These are phyloP conservation scores for Agrotis puta DNA, from an alignment of 2,888 invertebrate species.

Conservation along the genomic window DNA sequence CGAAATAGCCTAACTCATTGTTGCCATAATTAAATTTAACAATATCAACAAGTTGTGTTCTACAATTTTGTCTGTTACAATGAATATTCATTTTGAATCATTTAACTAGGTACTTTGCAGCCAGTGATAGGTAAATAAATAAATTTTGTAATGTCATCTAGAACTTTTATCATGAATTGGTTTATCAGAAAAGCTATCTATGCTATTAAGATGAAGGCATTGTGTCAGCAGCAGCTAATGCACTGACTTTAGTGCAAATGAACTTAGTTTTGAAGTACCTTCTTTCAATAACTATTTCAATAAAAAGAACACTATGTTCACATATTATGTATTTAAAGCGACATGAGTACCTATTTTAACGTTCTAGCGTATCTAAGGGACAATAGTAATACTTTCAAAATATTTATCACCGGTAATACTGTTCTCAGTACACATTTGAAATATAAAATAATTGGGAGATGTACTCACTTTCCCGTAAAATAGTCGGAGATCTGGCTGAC, in stretches of 20 bases:
- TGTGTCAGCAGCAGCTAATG: neutral
- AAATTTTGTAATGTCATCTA: constrained; percentile 19
- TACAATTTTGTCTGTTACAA: neutral
- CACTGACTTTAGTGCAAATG: constrained; percentile 3
- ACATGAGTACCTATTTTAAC: neutral
- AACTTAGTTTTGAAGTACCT: neutral
- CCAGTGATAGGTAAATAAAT: constrained; percentile 12
- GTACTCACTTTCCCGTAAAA: constrained; percentile 87
- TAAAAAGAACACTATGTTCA: constrained; percentile 21
- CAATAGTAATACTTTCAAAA: constrained; percentile 18
- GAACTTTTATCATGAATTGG: constrained; percentile 2
- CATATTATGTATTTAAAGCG: constrained; percentile 1
- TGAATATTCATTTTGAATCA: constrained; percentile 5
- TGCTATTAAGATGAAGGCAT: constrained; percentile 2
- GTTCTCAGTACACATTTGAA: constrained; percentile 1
- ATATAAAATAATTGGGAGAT: constrained; percentile 25
- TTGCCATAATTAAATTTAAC: neutral
- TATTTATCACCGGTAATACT: constrained; percentile 21
- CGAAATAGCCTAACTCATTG: neutral
- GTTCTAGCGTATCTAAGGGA: neutral
- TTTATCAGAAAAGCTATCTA: constrained; percentile 22
- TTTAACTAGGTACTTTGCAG: constrained; percentile 9
- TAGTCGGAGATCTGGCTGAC: constrained; percentile 88
- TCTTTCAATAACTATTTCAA: neutral
- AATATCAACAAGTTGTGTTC: constrained; percentile 3